Base-by-base conservation (phyloP, 2,797 vertebrate species). In the Echiichthys vipera region DNA sequence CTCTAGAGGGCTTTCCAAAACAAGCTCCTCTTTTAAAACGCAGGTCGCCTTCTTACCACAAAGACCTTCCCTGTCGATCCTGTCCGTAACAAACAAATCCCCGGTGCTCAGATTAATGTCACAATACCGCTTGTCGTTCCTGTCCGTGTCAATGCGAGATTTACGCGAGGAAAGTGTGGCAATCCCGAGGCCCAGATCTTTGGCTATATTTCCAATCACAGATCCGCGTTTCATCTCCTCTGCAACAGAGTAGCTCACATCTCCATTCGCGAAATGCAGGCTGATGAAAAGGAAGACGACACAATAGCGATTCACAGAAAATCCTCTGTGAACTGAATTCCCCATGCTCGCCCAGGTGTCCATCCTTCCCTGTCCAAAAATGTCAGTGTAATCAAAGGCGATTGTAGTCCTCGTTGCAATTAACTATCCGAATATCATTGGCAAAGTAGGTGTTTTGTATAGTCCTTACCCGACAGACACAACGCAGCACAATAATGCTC, bases 1-100 rank as follows among this genome's bases (percentile, higher is more conserved):
- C 80, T 95, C 93, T 20, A 95, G 76, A 5, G 94, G 93, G 50
- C 92, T 93, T 80, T 95, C 93, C 20, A 95, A 54, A 5, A 96
- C 88, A 14, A 95, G 64, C 24, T 96, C 94, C 76, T 93, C 89
- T 70, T 85, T 94, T 40, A 96, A 64, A 67, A 75, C 10, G 4
- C 91, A 93, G 2, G 75, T 65, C 1, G 55, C n/a, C n/a, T 77
- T 93, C 25, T 89, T 83, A 1, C 80, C 84, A 72, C 92, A 93
- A 30, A 92, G 71, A 9, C 71, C 67, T 32, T 93, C 91, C 18
- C 91, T 83, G 62, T 92, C 88, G 20, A 91, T 87, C 24, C 81
- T 78, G n/a, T 90, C 76, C 3, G 40, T 17, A 0, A 88, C 74
- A 37, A 78, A 30, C 65, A 93, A 45, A 20, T 87, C 77, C 2